Conservation (phyloP, 2,797 vertebrate species). For the Hemibagrus guttatus region DNA sequence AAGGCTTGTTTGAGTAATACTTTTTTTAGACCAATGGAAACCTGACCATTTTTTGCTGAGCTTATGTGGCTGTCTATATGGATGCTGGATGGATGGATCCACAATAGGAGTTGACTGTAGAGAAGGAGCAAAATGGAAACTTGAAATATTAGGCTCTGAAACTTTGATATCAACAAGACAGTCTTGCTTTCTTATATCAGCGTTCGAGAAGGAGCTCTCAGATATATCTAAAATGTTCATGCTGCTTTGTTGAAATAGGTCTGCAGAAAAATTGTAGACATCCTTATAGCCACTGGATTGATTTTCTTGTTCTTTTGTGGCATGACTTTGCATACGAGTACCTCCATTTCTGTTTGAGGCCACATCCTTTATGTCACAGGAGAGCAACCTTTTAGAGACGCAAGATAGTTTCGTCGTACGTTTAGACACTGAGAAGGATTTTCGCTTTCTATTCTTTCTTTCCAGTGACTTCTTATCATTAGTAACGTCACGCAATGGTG, state of each 20-base stretch:
- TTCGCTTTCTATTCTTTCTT: conserved; percentile 20
- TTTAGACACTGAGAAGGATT: background rate
- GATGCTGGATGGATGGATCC: background rate
- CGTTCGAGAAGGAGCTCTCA: background rate
- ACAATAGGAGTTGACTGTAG: conserved; percentile 58
- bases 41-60: conserved; percentile 1
- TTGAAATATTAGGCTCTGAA: conserved; percentile 18
- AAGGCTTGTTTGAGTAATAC: background rate
- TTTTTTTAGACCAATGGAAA: background rate
- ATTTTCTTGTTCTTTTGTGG: conserved; percentile 41
- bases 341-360: background rate
- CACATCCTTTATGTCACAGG: conserved; percentile 17
- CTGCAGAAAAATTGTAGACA: conserved; percentile 71
- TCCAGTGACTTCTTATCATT: conserved; percentile 6
- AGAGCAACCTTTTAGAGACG: background rate
- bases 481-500: conserved; percentile 31
- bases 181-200: conserved; percentile 15
- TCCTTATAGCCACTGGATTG: conserved; percentile 41
- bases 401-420: background rate
- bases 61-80: background rate
- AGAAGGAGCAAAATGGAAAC: conserved; percentile 53
- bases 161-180: background rate
- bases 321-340: conserved; percentile 40
- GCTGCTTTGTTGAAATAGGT: conserved; percentile 68
- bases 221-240: background rate